Conservation (phyloP, 2,888 invertebrate genomes). For the Coremacera marginata region DNA sequence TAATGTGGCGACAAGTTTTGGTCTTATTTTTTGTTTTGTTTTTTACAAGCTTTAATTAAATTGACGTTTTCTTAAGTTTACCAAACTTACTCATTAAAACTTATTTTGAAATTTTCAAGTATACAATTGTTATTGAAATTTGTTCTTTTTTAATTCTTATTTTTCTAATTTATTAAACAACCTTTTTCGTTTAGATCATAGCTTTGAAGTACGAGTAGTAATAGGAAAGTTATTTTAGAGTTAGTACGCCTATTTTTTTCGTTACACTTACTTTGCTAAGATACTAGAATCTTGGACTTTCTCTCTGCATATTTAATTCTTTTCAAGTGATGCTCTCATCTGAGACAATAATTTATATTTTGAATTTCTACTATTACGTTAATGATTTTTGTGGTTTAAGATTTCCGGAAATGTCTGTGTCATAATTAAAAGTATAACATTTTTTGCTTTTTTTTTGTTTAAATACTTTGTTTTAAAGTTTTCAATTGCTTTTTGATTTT, state of each 20-base stretch:
- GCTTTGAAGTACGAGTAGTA: neutral
- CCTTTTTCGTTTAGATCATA: conserved; percentile 8
- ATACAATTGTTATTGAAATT: neutral
- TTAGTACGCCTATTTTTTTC: neutral
- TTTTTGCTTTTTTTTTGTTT: neutral
- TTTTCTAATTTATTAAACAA: conserved; percentile 12
- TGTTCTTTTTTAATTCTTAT: neutral
- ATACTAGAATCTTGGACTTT: conserved; percentile 16
- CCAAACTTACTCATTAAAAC: too few species aligned
- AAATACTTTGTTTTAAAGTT: conserved; percentile 4
- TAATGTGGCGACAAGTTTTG: neutral
- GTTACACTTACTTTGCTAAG: neutral
- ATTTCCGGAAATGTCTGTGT: neutral
- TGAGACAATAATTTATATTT: neutral
- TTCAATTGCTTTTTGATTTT: conserved; percentile 23
- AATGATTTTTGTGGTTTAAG: neutral
- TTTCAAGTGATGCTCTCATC: neutral
- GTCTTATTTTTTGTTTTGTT: neutral
- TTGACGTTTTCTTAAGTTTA: neutral
- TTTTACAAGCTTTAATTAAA: neutral
- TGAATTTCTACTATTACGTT: neutral
- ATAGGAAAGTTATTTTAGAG: neutral
- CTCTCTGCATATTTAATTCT: neutral
- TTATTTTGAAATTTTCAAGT: too few species aligned
- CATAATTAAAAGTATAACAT: neutral